Evolutionary conservation across 2,797 vertebrate genomes (phyloP).

Genomic region (Protosalanx chinensis): DNA sequence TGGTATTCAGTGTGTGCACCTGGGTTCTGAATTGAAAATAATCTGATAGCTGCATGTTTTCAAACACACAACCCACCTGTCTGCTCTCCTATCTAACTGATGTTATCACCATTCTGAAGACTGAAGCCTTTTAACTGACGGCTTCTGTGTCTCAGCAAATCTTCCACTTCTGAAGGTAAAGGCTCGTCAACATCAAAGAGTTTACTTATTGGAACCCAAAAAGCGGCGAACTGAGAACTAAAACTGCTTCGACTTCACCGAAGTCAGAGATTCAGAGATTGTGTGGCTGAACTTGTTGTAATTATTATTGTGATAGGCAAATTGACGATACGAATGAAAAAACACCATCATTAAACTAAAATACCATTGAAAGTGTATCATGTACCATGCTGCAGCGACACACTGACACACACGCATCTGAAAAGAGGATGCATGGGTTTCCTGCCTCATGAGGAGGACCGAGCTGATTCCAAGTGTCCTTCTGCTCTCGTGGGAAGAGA

Average conservation of each 20-base stretch:
- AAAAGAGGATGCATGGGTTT: slow-evolving; percentile 1
- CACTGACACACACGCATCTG: not conserved
- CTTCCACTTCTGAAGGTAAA: slow-evolving; percentile 32
- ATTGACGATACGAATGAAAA: slow-evolving; percentile 18
- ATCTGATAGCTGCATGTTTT: not conserved
- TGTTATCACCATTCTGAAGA: slow-evolving; percentile 21
- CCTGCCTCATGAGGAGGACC: slow-evolving; percentile 35
- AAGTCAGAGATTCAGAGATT: too few species aligned
- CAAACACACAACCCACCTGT: not conserved
- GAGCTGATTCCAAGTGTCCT: slow-evolving; percentile 47
- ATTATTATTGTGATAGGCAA: too few species aligned
- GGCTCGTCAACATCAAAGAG: slow-evolving; percentile 34
- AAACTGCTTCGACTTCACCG: slow-evolving; percentile 6
- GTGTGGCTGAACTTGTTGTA: too few species aligned
- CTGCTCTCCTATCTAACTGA: slow-evolving; percentile 17
- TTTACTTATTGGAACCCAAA: slow-evolving; percentile 32
- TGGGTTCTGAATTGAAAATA: not conserved
- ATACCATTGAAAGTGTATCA: too few species aligned
- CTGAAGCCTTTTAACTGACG: slow-evolving; percentile 30
- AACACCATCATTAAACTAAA: not conserved
- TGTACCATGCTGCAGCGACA: not conserved
- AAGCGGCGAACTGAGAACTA: slow-evolving; percentile 25
- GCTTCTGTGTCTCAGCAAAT: slow-evolving; percentile 36
- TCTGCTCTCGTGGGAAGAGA: slow-evolving; percentile 50
- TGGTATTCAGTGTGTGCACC: not conserved